Base-by-base conservation (phyloP, 53 echinoderm and acorn worm genomes). In the Paracentrotus lividus region DNA sequence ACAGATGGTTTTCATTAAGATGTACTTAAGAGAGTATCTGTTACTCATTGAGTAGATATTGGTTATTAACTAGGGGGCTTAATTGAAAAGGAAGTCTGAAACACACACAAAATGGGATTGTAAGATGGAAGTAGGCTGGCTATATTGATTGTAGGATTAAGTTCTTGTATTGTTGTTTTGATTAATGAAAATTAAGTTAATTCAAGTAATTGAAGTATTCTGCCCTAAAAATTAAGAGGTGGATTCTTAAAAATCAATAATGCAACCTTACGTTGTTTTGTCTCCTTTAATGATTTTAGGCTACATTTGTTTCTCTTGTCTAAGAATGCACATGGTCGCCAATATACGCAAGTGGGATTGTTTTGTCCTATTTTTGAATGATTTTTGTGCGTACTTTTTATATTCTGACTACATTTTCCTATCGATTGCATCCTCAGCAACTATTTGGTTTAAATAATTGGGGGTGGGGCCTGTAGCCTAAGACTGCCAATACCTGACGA, bases 1-100 rank as follows among this genome's bases (percentile, higher is more conserved):
- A 40, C 65, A 89, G 89, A 89, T 89, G 89, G 5, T 59, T n/a
- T 65, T 59, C 59, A 43, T 89, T 89, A 60, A 89, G 89, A 20
- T 88, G 88, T 24, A 42, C 88, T 88, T 59, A 59, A 55, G 88
- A 12, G 44, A 34, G 42, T 59, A 89, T 64, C 45, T 65, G 20
- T 16, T 23, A 44, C 10, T 23, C 65, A 61, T 89, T 61, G 89
- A 43, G 32, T 64, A 59, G 58, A 56, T 13, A 65, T 64, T 89
- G 89, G 40, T 89, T 60, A 89, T 89, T 64, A 89, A 89, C 42
- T 61, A 40, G 38, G 59, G 33, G 44, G 15, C 42, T 59, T 89
- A 89, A 89, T 86, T 86, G 86, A 34, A 86, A 86, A 47, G 23
- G 81, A 81, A 81, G 24, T 27, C 81, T 45, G 27, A 8, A 26